Evolutionary conservation across 2,797 vertebrate species (phyloP), one percentile per base, ranked within the genome.

Genomic region (Pteronotus mesoamericanus): DNA sequence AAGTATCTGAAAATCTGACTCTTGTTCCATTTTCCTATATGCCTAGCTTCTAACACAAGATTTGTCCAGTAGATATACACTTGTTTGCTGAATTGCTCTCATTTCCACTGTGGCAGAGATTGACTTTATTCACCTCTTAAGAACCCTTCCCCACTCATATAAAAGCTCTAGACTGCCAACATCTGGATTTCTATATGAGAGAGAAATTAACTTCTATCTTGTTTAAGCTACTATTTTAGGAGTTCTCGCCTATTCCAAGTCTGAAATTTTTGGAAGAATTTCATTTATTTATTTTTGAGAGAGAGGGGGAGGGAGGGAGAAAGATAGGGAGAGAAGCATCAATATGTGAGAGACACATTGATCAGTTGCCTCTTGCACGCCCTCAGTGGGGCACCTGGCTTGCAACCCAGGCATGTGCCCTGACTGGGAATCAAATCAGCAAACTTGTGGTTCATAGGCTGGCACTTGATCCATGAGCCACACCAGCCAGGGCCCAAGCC

Each of bases 191-290:
- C 53, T 42, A 11, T 66, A 86, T 42, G 37, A 77, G 48, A 89
- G 79, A 89, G 79, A 92, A 89, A 57, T 82, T 14, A 86, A 94
- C 64, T 89, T 85, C n/a, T 83, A 61, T 14, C 59, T 61, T 61
- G 59, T 61, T 61, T 61, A 61, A 37, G 51, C 18, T 16, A 61
- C 39, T 84, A 78, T 83, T 91, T 79, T 72, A 78, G 32, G 21
- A 90, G 14, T 46, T 32, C 29, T 87, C 69, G 87, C 34, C 26
- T 86, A 42, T 72, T 86, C 11, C 34, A 86, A 66, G 5, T 39
- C 39, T 74, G 10, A n/a, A n/a, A 91, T 11, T 29, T 88, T 86
- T 59, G 92, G n/a, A n/a, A n/a, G n/a, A n/a, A n/a, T n/a, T n/a
- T n/a, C n/a, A n/a, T n/a, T n/a, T n/a, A n/a, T n/a, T n/a, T n/a